A percentile compares a stretch with the other conserved stretches of the same genome.
phyloP scores from a whole-genome alignment of 2,797 vertebrate genomes.

The Galago senegalensis region DNA sequence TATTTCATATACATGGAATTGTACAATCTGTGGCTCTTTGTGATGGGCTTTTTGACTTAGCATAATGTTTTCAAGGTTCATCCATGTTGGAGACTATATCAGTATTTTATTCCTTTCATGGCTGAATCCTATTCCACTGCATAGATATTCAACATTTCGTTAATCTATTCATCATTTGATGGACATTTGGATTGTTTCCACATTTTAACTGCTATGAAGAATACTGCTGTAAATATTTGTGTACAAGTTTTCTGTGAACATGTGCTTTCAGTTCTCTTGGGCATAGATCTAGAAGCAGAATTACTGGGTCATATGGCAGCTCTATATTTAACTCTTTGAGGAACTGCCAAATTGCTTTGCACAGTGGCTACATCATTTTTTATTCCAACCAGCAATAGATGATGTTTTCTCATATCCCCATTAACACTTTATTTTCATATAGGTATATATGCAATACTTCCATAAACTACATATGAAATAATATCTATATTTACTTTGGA shows the following conservation, averaged over 20 bases:
- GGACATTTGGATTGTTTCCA: background rate
- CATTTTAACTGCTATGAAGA: background rate
- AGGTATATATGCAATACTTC: background rate
- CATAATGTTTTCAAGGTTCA: background rate
- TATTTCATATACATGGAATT: background rate
- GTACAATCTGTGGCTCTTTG: background rate
- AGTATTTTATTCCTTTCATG: background rate
- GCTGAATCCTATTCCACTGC: background rate
- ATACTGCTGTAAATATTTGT: background rate
- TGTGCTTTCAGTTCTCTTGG: background rate
- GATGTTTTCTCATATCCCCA: background rate
- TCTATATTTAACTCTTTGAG: background rate
- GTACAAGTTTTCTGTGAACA: background rate
- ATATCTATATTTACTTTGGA: background rate
- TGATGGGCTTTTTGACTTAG: constrained; percentile 21
- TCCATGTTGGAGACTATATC: background rate
- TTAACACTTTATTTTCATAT: background rate
- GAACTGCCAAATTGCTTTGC: background rate
- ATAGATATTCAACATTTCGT: background rate
- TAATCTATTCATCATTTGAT: background rate
- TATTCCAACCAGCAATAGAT: background rate
- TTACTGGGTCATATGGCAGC: background rate
- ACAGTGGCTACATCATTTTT: background rate
- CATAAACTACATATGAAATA: background rate
- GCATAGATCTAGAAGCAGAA: background rate